These are phyloP conservation scores for Pseudobourletiella spinata DNA, from an alignment of 1,140 invertebrate genomes.

Conservation along the genomic window DNA sequence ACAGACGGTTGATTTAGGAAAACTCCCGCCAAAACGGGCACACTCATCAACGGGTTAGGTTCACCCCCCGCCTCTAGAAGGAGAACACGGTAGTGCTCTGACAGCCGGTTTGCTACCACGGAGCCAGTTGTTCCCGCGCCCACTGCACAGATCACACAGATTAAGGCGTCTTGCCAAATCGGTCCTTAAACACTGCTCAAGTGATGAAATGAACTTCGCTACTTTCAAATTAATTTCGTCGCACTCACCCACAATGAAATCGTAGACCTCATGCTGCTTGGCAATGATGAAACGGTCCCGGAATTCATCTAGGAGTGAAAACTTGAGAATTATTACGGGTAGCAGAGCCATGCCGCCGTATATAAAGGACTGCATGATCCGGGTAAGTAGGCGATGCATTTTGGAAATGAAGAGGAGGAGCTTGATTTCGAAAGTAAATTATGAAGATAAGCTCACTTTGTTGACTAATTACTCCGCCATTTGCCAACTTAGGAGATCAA, in stretches of 20 bases:
- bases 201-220: neutral
- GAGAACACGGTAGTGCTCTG: conserved; percentile 22
- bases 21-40: conserved; percentile 19
- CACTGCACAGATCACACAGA: conserved; percentile 8
- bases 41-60: conserved; percentile 21
- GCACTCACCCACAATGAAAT: conserved; percentile 34
- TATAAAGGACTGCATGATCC: conserved; percentile 7
- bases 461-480: too few species aligned
- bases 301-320: conserved; percentile 12
- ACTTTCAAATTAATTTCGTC: neutral
- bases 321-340: conserved; percentile 11
- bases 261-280: conserved; percentile 19
- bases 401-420: too few species aligned
- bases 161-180: too few species aligned
- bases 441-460: too few species aligned
- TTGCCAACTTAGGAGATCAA: too few species aligned
- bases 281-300: conserved; percentile 10
- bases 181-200: too few species aligned
- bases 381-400: neutral
- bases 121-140: conserved; percentile 34
- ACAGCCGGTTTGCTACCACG: conserved; percentile 33
- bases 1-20: conserved; percentile 22
- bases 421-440: too few species aligned
- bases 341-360: conserved; percentile 10
- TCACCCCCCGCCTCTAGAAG: conserved; percentile 33